Base-by-base conservation (phyloP, 1,140 invertebrate species). In the Solenopsis fugax region DNA sequence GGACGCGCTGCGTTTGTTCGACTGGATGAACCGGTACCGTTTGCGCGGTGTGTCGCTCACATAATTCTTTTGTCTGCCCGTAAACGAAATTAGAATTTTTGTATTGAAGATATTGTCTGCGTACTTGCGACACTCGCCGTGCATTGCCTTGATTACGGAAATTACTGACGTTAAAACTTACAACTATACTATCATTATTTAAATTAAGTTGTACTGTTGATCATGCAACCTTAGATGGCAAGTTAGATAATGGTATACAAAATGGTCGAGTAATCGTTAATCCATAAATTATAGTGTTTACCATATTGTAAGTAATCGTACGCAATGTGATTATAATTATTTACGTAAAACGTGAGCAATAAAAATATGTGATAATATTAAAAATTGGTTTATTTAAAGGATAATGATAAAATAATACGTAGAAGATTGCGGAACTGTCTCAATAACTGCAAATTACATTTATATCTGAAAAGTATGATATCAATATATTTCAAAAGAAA, bases 21-120 rank as follows among this genome's bases (percentile, higher is more conserved):
- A 95, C 91, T 90, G 92, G 92, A 94, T 91, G 86, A 93, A 95
- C 93, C 93, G 91, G 93, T 94, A 92, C 86, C 87, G 89, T 91
- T 91, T 89, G 75, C 87, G 60, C 80, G 69, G 69, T 84, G 45
- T 41, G 18, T 84, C 80, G 69, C 54, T 73, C 41, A 60, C 24
- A 73, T 50, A 73, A 84, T 73, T 84, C 80, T 75, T 73, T 73
- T 21, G 21, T 72, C 6, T 77, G 12, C 41, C 73, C 24, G 73
- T 21, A 69, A 34, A 48, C 48, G 80, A 54, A 82, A 73, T 82
- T 73, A 21, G 41, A 12, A 60, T 62, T 75, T 75, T 84, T 34
- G n/a, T 73, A 73, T 18, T 21, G 54, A 13, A n/a, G 24, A 62
- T 84, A 84, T 84, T 60, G 29, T 13, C 18, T 29, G 12, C 1